These are phyloP conservation scores for Orthosia incerta DNA, from an alignment of 2,888 invertebrate species.

Conservation along the genomic window DNA sequence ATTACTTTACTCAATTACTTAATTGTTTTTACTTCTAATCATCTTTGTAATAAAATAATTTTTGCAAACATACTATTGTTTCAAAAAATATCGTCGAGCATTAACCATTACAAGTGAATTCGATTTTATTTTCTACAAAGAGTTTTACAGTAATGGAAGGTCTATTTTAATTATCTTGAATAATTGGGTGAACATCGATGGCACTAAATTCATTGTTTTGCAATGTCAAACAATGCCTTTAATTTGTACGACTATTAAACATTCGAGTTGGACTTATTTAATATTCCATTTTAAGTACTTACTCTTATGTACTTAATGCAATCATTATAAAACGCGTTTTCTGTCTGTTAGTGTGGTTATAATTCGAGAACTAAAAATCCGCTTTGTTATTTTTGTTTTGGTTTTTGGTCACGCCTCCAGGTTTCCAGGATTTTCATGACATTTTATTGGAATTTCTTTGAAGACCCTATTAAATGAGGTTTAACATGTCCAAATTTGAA, in stretches of 20 bases:
- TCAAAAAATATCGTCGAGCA: background rate
- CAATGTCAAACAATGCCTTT: slow-evolving; percentile 16
- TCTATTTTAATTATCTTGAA: slow-evolving; percentile 18
- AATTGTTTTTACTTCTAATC: slow-evolving; percentile 5
- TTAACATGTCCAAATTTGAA: background rate
- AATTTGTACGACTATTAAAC: slow-evolving; percentile 8
- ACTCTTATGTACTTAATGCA: background rate
- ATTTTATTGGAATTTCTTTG: background rate
- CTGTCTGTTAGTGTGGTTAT: background rate
- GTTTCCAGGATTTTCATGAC: background rate
- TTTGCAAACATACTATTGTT: background rate
- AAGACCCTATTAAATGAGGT: background rate
- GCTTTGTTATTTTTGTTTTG: background rate
- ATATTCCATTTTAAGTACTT: background rate
- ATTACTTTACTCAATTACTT: too few relatives aligned
- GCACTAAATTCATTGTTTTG: background rate
- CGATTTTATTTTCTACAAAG: slow-evolving; percentile 15
- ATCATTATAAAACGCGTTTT: background rate
- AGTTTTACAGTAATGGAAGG: slow-evolving; percentile 21
- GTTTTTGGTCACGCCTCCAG: too few relatives aligned
- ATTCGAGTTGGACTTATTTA: background rate
- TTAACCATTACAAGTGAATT: slow-evolving; percentile 22
- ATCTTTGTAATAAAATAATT: slow-evolving; percentile 13
- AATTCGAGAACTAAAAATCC: background rate
- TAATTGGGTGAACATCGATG: slow-evolving; percentile 9